Conservation (phyloP, 2,113 vertebrate genomes). For the Sialia sialis region DNA sequence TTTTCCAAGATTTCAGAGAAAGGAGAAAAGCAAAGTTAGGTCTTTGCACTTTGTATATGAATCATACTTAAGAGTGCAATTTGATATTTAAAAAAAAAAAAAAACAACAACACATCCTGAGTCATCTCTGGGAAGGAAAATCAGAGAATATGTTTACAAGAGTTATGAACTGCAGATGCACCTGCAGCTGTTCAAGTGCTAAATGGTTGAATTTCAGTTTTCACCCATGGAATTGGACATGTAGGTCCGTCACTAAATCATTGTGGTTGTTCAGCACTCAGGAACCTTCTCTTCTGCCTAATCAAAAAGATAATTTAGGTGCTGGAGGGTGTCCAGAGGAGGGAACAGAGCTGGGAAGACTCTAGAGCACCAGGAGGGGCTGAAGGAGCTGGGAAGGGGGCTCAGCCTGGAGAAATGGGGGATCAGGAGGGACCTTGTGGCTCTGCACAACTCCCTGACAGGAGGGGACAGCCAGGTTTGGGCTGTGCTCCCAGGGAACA, state of each 20-base stretch:
- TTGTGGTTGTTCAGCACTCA: background rate
- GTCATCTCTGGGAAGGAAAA: background rate
- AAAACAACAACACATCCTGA: background rate
- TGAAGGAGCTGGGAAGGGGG: background rate
- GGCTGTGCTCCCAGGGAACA: background rate
- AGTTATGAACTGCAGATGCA: background rate
- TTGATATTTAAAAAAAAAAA: background rate
- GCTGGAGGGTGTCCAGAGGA: background rate
- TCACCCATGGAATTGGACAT: background rate
- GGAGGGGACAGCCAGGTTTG: fast-evolving
- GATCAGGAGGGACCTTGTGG: fast-evolving
- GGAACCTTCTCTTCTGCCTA: background rate
- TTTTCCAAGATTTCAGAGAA: background rate
- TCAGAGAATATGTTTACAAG: background rate
- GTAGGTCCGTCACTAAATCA: background rate
- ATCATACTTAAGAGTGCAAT: background rate
- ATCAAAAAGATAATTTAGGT: background rate
- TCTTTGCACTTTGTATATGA: background rate
- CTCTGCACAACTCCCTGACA: background rate
- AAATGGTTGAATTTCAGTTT: background rate
- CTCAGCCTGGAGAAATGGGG: background rate
- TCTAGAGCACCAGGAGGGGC: fast-evolving
- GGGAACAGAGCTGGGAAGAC: fast-evolving
- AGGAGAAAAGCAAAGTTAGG: background rate
- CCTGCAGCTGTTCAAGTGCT: background rate